These are phyloP conservation scores for Palloptera scutellata DNA, from an alignment of 2,888 invertebrate species.

Conservation along the genomic window DNA sequence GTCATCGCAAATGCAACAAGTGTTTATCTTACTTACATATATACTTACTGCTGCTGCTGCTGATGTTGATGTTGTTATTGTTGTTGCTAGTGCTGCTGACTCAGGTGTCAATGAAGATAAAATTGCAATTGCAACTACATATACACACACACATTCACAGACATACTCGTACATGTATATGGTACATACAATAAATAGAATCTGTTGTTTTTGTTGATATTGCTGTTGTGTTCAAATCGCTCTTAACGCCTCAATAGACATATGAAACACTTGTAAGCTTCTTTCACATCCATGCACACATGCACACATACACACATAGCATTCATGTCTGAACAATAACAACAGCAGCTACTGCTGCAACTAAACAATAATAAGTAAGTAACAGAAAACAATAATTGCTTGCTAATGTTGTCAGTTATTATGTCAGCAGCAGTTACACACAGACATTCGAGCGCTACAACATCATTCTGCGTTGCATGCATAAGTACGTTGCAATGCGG, in stretches of 20 bases:
- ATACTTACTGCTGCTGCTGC: conserved; percentile 1
- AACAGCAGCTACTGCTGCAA: too few species aligned
- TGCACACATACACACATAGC: too few species aligned
- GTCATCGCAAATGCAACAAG: conserved; percentile 19
- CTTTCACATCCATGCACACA: not conserved
- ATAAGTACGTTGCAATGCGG: too few species aligned
- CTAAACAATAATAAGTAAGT: too few species aligned
- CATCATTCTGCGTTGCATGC: too few species aligned
- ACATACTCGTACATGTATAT: too few species aligned
- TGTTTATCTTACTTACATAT: not conserved
- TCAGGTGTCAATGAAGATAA: conserved; percentile 18
- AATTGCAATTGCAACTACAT: too few species aligned
- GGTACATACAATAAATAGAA: too few species aligned
- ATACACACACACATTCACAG: too few species aligned
- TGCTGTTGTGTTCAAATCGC: not conserved
- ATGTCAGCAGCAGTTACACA: conserved; percentile 7
- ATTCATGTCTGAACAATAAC: too few species aligned
- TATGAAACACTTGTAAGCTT: conserved; percentile 1
- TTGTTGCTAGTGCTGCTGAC: conserved; percentile 1
- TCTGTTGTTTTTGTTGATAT: too few species aligned
- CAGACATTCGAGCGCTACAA: not conserved
- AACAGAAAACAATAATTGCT: conserved; percentile 19
- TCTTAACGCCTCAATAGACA: not conserved
- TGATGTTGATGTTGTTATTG: too few species aligned
- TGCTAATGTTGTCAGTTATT: conserved; percentile 18